phyloP scores from a whole-genome alignment of 2,797 vertebrate genomes.

The Hybognathus amarus region DNA sequence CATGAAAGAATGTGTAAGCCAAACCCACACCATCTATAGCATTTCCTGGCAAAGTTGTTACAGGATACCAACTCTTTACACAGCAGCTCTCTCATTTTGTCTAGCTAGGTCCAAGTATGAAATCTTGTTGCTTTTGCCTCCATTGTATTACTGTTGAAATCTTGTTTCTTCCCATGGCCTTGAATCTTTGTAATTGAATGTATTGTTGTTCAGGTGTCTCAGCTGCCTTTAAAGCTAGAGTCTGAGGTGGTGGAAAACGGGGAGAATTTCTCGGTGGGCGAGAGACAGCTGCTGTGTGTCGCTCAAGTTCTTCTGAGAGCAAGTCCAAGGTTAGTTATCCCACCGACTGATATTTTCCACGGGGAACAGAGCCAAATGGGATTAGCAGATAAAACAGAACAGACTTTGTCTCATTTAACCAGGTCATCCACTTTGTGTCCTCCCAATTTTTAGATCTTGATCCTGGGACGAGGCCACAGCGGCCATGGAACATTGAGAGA shows the following conservation, averaged over 20 bases:
- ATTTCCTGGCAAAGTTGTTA: not conserved
- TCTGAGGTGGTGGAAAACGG: conserved; percentile 92
- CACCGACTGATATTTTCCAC: not conserved
- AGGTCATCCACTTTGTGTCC: not conserved
- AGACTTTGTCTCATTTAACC: not conserved
- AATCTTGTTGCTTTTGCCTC: not conserved
- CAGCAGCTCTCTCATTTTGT: not conserved
- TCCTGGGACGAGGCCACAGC: conserved; percentile 93
- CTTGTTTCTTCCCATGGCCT: not conserved
- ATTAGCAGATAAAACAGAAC: not conserved
- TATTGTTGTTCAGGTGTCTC: conserved; percentile 78
- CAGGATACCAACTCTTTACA: not conserved
- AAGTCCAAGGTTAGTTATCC: conserved; percentile 83
- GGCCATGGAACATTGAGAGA: conserved; percentile 93
- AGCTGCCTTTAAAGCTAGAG: conserved; percentile 90
- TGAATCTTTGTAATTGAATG: not conserved
- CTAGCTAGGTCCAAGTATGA: not conserved
- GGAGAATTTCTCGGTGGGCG: conserved; percentile 92
- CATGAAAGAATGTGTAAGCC: conserved; percentile 95
- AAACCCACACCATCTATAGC: not conserved
- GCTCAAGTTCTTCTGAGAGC: conserved; percentile 86
- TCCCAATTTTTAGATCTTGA: conserved; percentile 76
- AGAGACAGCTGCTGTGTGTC: conserved; percentile 88
- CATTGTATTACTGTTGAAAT: not conserved
- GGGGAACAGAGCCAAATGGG: not conserved